Evolutionary conservation across 2,797 vertebrate species (phyloP), one percentile per base, ranked within the genome.

Genomic region (Podarcis lilfordi): DNA sequence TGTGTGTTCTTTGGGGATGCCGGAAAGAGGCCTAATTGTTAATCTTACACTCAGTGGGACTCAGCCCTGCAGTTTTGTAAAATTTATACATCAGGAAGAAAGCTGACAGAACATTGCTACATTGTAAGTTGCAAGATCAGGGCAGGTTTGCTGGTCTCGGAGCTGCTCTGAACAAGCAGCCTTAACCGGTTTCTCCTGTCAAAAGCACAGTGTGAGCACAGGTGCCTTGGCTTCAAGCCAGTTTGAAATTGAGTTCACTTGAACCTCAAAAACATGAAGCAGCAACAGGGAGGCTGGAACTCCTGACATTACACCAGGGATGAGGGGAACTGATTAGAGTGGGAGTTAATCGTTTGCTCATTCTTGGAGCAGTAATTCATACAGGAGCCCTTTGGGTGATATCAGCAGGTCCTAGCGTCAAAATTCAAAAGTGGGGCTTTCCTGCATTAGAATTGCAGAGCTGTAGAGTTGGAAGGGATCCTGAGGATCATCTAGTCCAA

Each of bases 121-220:
- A 0, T 0, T 0, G 35, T 66, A 66, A 89, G 43, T 13, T 87
- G 19, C 78, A 66, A 78, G 75, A 78, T 68, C 0, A 4, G 90
- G 87, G 81, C 19, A 43, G n/a, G 35, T 86, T 93, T 15, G 15
- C 40, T 74, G 77, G 0, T 45, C 88, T 0, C 74, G 5, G 0
- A 68, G 59, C 0, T 80, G 68, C 19, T 76, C 80, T 5, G 75
- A 78, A 66, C 59, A 79, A n/a, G 11, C 89, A 0, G 29, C 32
- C 45, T 79, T 25, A 71, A 25, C 43, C 55, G 0, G 82, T 87
- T 89, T 88, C 80, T 0, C 1, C 61, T 81, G 80, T 82, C 84
- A 25, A 4, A 25, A 3, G 0, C 76, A 10, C 1, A 0, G 40
- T 27, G 3, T 40, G 37, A 13, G 27, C 40, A 40, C 0, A 0